Evolutionary conservation across 2,113 vertebrate species (phyloP).

Genomic region (Psammodynastes pulverulentus): DNA sequence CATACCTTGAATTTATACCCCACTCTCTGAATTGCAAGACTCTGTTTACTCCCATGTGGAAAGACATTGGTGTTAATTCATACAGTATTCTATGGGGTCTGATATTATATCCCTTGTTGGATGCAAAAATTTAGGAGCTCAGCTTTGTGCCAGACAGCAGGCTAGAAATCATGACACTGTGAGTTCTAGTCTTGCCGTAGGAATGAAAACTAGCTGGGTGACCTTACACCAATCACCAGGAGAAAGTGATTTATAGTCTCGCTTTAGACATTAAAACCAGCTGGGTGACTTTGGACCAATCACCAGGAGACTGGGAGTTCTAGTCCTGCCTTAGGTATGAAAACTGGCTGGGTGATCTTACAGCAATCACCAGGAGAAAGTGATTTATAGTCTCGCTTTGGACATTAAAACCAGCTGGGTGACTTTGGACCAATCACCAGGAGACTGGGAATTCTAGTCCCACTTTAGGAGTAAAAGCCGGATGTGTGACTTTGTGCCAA

Average conservation of each 20-base stretch:
- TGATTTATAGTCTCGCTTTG: not conserved
- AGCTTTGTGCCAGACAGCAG: too few relatives aligned
- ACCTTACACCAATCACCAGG: not conserved
- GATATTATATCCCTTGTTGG: not conserved
- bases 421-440: too few relatives aligned
- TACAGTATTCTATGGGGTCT: not conserved
- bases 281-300: not conserved
- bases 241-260: not conserved
- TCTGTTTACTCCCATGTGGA: not conserved
- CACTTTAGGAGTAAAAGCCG: not conserved
- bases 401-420: not conserved
- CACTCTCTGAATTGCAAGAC: not conserved
- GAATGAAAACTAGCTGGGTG: not conserved
- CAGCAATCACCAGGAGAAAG: not conserved
- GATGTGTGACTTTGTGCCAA: not conserved
- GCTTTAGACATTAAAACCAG: not conserved
- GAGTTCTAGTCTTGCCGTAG: not conserved
- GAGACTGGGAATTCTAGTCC: too few relatives aligned
- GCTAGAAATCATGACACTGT: too few relatives aligned
- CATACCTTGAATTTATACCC: not conserved
- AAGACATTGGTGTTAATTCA: not conserved
- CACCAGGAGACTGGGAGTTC: too few relatives aligned
- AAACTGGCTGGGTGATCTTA: not conserved
- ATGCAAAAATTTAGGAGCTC: not conserved
- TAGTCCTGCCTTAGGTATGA: too few relatives aligned